A percentile compares a stretch with the other conserved stretches of the same genome.
These are phyloP conservation scores for Bradynema listronoti DNA, from an alignment of 1,140 invertebrate genomes.

Conservation along the genomic window DNA sequence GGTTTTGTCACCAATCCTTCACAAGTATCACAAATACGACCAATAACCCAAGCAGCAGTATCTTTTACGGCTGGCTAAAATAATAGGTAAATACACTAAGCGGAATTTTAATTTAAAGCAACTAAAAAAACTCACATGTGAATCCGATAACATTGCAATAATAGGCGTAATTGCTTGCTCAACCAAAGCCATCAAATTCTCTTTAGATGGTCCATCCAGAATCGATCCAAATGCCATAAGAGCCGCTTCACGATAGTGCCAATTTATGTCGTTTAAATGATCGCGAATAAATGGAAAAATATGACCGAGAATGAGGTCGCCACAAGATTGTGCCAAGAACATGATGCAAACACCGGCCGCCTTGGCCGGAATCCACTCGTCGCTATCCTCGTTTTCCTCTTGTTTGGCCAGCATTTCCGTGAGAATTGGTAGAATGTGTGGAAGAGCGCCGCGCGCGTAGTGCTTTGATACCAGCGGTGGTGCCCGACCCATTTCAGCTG, in stretches of 20 bases:
- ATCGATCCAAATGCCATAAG: constrained; percentile 97
- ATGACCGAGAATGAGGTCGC: constrained; percentile 88
- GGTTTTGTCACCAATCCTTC: constrained; percentile 90
- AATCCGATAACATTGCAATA: constrained; percentile 85
- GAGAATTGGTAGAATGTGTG: constrained; percentile 86
- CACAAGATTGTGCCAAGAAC: constrained; percentile 89
- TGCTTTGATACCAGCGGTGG: constrained; percentile 76
- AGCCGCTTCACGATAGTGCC: constrained; percentile 90
- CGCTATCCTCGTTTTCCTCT: constrained; percentile 75
- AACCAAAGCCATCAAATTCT: constrained; percentile 80
- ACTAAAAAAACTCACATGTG: constrained; percentile 60
- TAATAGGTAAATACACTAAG: neutral
- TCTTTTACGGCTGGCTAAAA: constrained; percentile 77
- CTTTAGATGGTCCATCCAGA: constrained; percentile 80
- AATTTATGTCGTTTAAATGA: constrained; percentile 86
- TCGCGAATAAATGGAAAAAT: constrained; percentile 93
- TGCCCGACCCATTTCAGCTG: constrained; percentile 79
- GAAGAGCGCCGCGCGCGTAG: constrained; percentile 91
- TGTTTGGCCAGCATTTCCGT: constrained; percentile 79
- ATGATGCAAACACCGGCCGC: constrained; percentile 98
- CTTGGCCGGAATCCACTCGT: constrained; percentile 99
- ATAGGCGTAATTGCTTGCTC: constrained; percentile 91
- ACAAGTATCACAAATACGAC: constrained; percentile 90
- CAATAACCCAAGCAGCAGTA: constrained; percentile 95
- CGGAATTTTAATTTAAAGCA: too few relatives aligned